Base-by-base conservation (phyloP, 2,888 invertebrate genomes). In the Melinaea menophilus region DNA sequence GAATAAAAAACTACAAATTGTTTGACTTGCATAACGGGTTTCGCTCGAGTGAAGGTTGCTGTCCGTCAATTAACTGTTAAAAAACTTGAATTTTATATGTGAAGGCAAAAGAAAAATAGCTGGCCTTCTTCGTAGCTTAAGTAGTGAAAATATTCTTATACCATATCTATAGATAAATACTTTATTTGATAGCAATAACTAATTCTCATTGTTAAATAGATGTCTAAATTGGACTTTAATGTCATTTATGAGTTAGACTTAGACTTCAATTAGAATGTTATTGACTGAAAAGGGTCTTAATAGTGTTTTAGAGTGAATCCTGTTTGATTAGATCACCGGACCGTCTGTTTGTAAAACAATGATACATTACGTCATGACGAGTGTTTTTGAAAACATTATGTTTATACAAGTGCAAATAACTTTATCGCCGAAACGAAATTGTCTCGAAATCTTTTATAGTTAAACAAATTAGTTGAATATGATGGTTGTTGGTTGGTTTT, bases 351-450 rank as follows among this genome's bases (percentile, higher is more conserved):
- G 75, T 73, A 68, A 69, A 76, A 82, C 81, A 82, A 82, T 82
- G 75, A 75, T 59, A 56, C 9, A 41, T 87, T 86, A 81, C 88
- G 87, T 88, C 88, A 87, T 78, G 71, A 75, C 78, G 74, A 76
- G 80, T 84, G 79, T 79, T 75, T 82, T 86, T 79, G 78, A 87
- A 84, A 88, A 89, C 87, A 88, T 79, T 73, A 71, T 88, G 83
- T 89, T 86, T 84, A 84, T 80, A 83, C 88, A 89, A 89, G 84
- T 89, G 89, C 74, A 67, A 46, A 65, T 66, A 63, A 65, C 76
- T 78, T 80, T 82, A 81, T 80, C 83, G 81, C 41, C 9, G 11
- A 41, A 3, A 41, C 22, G 22, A 22, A 22, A 22, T 22, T 22
- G 22, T 22, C 22, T 22, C 22, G 22, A 22, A 22, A 22, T 22